Conservation (phyloP, 2,113 vertebrate genomes). For the Mormyrus lacerda region DNA sequence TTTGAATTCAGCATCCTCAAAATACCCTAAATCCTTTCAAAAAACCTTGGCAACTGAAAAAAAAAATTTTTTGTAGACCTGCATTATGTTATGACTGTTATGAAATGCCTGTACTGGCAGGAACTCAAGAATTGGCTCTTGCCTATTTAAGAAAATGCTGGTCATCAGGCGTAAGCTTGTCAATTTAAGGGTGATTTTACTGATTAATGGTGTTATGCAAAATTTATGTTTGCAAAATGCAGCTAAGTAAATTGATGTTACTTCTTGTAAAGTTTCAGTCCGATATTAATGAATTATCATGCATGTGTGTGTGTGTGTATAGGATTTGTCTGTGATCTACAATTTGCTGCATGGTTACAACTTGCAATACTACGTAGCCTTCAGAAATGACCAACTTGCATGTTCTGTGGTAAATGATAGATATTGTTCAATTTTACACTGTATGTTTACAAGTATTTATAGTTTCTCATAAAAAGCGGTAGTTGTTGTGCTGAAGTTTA, state of each 20-base stretch:
- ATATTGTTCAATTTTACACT: background rate
- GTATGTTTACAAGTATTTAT: background rate
- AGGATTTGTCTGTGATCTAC: background rate
- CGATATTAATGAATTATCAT: background rate
- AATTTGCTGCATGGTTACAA: background rate
- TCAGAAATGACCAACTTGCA: background rate
- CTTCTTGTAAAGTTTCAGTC: background rate
- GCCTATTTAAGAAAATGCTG: background rate
- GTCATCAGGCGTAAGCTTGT: background rate
- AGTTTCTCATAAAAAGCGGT: background rate
- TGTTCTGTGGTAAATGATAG: background rate
- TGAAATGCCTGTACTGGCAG: background rate
- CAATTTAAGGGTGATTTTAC: background rate
- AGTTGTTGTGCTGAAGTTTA: background rate
- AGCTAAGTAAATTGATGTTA: background rate
- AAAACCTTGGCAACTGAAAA: no score
- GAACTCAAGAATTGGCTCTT: background rate
- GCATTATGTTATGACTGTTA: background rate
- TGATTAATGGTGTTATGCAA: background rate
- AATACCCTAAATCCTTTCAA: no score
- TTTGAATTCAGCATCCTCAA: no score
- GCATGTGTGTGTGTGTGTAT: background rate
- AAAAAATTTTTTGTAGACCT: no score
- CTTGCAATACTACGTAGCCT: background rate
- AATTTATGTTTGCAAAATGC: background rate